Evolutionary conservation across 2,797 vertebrate genomes (phyloP).

Genomic region (Sebastes trivittatus): DNA sequence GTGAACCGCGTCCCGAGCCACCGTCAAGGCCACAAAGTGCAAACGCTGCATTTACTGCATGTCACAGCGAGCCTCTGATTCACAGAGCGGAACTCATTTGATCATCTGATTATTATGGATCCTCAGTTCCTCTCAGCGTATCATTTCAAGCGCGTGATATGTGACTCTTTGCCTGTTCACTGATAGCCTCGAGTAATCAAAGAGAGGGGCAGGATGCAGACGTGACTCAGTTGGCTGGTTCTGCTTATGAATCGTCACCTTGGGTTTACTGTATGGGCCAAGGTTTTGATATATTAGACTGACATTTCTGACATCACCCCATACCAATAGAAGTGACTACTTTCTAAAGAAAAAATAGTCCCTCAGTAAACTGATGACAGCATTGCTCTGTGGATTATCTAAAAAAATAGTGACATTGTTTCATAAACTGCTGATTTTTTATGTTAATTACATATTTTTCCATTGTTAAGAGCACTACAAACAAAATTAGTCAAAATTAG

Average conservation of each 20-base stretch:
- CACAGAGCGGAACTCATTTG: constrained; percentile 52
- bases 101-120: constrained; percentile 64
- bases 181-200: constrained; percentile 38
- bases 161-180: constrained; percentile 36
- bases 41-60: constrained; percentile 41
- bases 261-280: background rate
- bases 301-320: background rate
- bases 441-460: background rate
- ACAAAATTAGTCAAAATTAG: background rate
- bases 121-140: constrained; percentile 44
- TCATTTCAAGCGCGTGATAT: constrained; percentile 56
- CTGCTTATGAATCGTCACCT: background rate
- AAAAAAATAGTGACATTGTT: background rate
- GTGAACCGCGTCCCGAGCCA: background rate
- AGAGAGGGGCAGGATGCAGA: constrained; percentile 4
- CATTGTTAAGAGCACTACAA: background rate
- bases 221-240: background rate
- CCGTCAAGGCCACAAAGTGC: constrained; percentile 22
- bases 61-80: constrained; percentile 13
- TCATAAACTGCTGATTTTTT: background rate
- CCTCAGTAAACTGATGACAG: background rate
- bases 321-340: background rate
- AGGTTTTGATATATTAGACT: background rate
- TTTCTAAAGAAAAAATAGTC: background rate
- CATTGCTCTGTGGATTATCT: background rate